Evolutionary conservation across 2,888 invertebrate species (phyloP).

Genomic region (Stictocephala bisonia): DNA sequence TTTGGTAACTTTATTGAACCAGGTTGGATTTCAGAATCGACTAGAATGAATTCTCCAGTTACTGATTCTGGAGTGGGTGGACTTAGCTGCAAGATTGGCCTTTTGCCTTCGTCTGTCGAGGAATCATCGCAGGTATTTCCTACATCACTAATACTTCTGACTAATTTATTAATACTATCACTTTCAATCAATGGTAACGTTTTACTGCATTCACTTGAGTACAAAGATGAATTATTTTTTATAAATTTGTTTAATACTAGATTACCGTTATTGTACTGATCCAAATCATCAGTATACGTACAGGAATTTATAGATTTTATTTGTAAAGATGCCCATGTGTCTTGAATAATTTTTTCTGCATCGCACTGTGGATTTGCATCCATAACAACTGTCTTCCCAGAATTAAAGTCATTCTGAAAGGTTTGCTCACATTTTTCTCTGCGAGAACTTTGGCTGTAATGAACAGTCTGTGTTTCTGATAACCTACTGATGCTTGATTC

Average conservation of each 20-base stretch:
- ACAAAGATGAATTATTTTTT: conserved; percentile 14
- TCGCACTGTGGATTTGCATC: conserved; percentile 21
- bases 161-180: conserved; percentile 12
- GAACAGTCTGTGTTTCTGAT: not conserved
- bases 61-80: conserved; percentile 19
- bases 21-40: not conserved
- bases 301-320: not conserved
- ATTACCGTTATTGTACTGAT: not conserved
- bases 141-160: conserved; percentile 13
- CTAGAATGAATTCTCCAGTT: conserved; percentile 3
- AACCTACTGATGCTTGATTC: not conserved
- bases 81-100: conserved; percentile 2
- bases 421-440: not conserved
- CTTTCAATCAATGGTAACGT: conserved; percentile 17
- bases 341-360: conserved; percentile 34
- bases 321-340: conserved; percentile 40
- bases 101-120: not conserved
- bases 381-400: not conserved
- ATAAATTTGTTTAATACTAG: conserved; percentile 19
- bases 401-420: not conserved
- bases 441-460: not conserved
- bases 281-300: not conserved
- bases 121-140: not conserved
- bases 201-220: conserved; percentile 33
- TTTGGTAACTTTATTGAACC: not conserved